Conservation (phyloP, 2,888 invertebrate species). For the Carterocephalus palaemon region DNA sequence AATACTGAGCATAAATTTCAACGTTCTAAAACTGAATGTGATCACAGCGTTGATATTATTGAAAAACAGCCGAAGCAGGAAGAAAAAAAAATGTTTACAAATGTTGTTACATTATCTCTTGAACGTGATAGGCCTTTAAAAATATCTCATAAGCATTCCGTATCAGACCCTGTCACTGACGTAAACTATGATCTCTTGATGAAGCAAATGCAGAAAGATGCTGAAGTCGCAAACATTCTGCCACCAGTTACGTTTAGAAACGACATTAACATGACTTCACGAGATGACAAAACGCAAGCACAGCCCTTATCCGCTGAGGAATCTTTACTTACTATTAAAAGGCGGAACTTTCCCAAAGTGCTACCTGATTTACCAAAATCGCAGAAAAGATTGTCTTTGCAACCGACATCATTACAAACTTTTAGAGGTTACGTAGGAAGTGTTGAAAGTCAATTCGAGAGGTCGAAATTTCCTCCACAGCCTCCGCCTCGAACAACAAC, state of each 20-base stretch:
- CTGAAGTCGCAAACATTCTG: conserved; percentile 51
- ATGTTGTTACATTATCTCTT: conserved; percentile 59
- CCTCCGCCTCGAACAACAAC: conserved; percentile 88
- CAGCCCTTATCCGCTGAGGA: conserved; percentile 82
- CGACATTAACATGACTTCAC: conserved; percentile 87
- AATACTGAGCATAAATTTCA: conserved; percentile 49
- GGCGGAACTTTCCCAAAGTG: conserved; percentile 91
- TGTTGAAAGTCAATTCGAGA: conserved; percentile 54
- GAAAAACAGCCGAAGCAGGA: conserved; percentile 31
- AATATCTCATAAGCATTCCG: conserved; percentile 82
- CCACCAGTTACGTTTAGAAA: conserved; percentile 71
- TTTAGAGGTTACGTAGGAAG: conserved; percentile 53
- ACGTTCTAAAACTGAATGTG: conserved; percentile 67
- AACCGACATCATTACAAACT: conserved; percentile 71
- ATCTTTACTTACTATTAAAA: conserved; percentile 84
- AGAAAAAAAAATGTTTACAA: conserved; percentile 54
- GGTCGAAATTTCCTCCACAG: conserved; percentile 79
- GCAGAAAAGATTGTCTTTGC: conserved; percentile 82
- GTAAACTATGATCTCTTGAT: conserved; percentile 65
- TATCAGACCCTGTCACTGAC: conserved; percentile 84
- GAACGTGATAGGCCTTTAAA: conserved; percentile 57
- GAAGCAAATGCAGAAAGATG: conserved; percentile 47
- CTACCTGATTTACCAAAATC: conserved; percentile 85
- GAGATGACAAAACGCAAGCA: conserved; percentile 72
- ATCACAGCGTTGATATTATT: conserved; percentile 42